Percentiles rank a stretch among this genome's conserved stretches.
Conservation (phyloP, 2,888 invertebrate species). For the Suillia variegata region DNA sequence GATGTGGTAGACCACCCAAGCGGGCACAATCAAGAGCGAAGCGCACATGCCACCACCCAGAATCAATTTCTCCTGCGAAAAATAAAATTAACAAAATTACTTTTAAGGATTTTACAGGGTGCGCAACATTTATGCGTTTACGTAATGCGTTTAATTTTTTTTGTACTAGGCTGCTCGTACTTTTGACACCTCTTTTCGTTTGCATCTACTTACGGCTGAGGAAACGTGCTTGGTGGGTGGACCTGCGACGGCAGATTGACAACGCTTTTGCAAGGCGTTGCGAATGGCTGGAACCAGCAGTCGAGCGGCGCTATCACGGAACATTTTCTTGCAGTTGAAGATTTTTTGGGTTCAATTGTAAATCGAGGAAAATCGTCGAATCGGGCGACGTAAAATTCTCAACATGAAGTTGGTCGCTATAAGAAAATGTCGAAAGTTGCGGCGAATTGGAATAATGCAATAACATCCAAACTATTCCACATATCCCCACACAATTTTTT, state of each 20-base stretch:
- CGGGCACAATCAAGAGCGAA: conserved; percentile 48
- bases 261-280: conserved; percentile 50
- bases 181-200: too few relatives aligned
- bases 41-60: conserved; percentile 55
- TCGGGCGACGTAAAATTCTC: too few relatives aligned
- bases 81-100: conserved; percentile 11
- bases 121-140: conserved; percentile 41
- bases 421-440: too few relatives aligned
- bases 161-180: too few relatives aligned
- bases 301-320: conserved; percentile 51
- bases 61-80: conserved; percentile 52
- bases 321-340: conserved; percentile 43
- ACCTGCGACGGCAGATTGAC: conserved; percentile 55
- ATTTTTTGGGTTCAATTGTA: conserved; percentile 12
- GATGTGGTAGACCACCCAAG: conserved; percentile 56
- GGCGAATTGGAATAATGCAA: too few relatives aligned
- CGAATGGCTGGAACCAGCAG: conserved; percentile 55
- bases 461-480: too few relatives aligned
- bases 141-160: too few relatives aligned
- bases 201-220: conserved; percentile 55
- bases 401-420: too few relatives aligned
- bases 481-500: too few relatives aligned
- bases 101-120: neutral
- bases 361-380: too few relatives aligned
- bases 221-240: conserved; percentile 56